These are phyloP conservation scores for Lophius piscatorius DNA, from an alignment of 2,113 vertebrate species.

Conservation along the genomic window DNA sequence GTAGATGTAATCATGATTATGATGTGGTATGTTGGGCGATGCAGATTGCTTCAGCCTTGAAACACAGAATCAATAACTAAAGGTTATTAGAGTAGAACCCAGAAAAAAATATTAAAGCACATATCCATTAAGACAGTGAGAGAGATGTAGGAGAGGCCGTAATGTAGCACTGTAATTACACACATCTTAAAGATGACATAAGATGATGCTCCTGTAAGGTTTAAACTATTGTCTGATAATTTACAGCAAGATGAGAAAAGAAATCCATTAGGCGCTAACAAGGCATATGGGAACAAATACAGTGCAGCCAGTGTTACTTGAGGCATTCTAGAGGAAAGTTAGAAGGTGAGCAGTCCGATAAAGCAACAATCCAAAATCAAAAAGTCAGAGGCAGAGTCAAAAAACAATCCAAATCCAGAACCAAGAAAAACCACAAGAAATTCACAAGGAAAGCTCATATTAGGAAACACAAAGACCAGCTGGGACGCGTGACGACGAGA, in stretches of 20 bases:
- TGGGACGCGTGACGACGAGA: no score
- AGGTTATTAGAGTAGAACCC: conserved; percentile 11
- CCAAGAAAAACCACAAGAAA: no score
- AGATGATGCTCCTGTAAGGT: neutral
- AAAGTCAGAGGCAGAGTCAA: no score
- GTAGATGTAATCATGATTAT: conserved; percentile 19
- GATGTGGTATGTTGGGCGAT: conserved; percentile 20
- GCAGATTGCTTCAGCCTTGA: conserved; percentile 25
- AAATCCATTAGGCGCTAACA: neutral
- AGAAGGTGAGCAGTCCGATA: no score
- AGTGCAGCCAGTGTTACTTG: neutral
- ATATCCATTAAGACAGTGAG: neutral
- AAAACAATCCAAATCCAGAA: no score
- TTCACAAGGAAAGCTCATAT: no score
- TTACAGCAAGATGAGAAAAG: neutral
- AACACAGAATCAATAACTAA: conserved; percentile 28
- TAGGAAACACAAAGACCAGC: no score
- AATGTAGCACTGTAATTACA: neutral
- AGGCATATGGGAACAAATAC: neutral
- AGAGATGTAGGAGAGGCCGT: conserved; percentile 11
- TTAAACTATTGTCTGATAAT: neutral
- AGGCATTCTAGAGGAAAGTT: no score
- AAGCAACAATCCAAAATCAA: no score
- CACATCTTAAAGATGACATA: conserved; percentile 6
- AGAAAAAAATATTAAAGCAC: neutral